These are phyloP conservation scores for Carcharodon carcharias DNA, from an alignment of 2,797 vertebrate genomes.

Conservation along the genomic window DNA sequence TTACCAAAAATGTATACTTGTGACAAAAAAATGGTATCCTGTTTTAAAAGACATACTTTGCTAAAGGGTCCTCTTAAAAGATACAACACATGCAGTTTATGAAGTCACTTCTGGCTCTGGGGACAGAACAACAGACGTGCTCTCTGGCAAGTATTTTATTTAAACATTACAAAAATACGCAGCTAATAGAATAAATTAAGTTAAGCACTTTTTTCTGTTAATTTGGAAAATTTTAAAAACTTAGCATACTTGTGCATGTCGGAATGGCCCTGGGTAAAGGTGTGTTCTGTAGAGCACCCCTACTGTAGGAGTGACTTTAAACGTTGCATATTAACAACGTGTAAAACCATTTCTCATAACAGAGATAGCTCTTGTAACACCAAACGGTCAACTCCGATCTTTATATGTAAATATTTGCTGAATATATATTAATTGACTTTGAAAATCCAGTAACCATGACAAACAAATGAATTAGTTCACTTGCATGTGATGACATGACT, in stretches of 20 bases:
- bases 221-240: not conserved
- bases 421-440: not conserved
- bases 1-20: not conserved
- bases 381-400: not conserved
- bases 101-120: not conserved
- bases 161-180: not conserved
- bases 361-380: not conserved
- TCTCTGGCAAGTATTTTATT: conserved; percentile 7
- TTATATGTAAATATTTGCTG: not conserved
- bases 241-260: not conserved
- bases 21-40: not conserved
- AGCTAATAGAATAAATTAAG: not conserved
- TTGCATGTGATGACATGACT: not conserved
- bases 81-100: not conserved
- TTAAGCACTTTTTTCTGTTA: not conserved
- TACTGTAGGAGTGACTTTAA: not conserved
- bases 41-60: not conserved
- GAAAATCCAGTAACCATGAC: not conserved
- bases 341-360: not conserved
- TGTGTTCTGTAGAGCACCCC: not conserved
- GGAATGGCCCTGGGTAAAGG: not conserved
- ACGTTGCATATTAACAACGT: not conserved
- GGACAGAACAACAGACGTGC: not conserved
- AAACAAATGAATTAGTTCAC: not conserved
- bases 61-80: not conserved